These are phyloP conservation scores for Vesta saturnalis DNA, from an alignment of 2,888 invertebrate species.

Conservation along the genomic window DNA sequence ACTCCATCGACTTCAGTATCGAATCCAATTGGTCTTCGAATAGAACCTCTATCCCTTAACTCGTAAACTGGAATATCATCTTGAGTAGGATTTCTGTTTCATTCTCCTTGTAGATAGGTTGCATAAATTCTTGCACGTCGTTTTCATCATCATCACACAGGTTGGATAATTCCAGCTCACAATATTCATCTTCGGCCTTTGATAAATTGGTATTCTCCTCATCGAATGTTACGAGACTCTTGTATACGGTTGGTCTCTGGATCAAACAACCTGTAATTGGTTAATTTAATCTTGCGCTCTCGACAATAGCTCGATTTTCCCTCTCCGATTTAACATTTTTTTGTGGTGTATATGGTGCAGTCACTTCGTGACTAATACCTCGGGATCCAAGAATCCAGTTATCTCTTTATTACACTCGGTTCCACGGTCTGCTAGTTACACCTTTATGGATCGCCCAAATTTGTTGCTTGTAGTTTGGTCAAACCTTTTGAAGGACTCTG, in stretches of 20 bases:
- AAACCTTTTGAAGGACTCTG: constrained; percentile 24
- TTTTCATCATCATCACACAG: no score
- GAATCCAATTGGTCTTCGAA: no score
- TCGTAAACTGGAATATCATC: no score
- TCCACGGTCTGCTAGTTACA: constrained; percentile 37
- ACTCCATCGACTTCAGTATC: no score
- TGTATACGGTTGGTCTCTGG: constrained; percentile 36
- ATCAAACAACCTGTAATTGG: constrained; percentile 43
- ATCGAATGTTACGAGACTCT: constrained; percentile 42
- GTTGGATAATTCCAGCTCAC: no score
- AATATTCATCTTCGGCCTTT: no score
- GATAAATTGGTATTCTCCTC: constrained; percentile 22
- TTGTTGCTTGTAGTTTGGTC: constrained; percentile 2
- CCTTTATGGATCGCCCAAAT: constrained; percentile 20
- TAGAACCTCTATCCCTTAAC: no score
- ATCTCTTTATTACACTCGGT: constrained; percentile 20
- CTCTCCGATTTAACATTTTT: constrained; percentile 14
- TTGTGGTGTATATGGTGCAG: constrained; percentile 17
- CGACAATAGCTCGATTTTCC: constrained; percentile 9
- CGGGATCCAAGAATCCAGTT: constrained; percentile 30
- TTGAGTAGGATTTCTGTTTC: no score
- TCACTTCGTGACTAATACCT: constrained; percentile 45
- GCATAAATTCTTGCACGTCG: no score
- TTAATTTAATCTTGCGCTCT: constrained; percentile 18
- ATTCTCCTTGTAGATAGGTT: no score